Evolutionary conservation across 1,140 invertebrate genomes (phyloP).

Genomic region (Leptinotarsa undecemlineata): DNA sequence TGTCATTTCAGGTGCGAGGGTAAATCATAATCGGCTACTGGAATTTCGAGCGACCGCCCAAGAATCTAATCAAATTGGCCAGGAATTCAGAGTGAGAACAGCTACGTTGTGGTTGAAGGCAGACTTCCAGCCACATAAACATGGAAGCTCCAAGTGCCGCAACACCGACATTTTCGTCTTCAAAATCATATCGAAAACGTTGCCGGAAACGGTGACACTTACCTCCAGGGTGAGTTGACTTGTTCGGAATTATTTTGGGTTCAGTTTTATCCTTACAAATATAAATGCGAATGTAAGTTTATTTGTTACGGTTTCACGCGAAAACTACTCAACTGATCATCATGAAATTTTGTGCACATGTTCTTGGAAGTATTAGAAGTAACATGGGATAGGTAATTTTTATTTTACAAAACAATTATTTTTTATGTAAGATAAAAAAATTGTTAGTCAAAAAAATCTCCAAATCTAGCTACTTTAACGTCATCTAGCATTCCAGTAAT

Average conservation of each 20-base stretch:
- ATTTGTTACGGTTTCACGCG: too few relatives aligned
- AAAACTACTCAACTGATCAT: too few relatives aligned
- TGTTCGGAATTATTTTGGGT: neutral
- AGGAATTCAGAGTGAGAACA: conserved; percentile 69
- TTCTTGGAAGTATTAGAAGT: too few relatives aligned
- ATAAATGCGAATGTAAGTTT: too few relatives aligned
- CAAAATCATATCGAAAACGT: conserved; percentile 48
- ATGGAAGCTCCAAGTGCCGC: conserved; percentile 48
- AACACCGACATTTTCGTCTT: conserved; percentile 51
- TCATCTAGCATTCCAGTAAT: too few relatives aligned
- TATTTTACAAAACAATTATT: too few relatives aligned
- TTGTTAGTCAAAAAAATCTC: too few relatives aligned
- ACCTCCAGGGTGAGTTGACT: conserved; percentile 51
- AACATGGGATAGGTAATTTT: too few relatives aligned
- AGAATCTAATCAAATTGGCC: conserved; percentile 59
- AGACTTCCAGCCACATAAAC: conserved; percentile 57
- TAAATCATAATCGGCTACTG: conserved; percentile 82
- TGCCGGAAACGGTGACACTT: conserved; percentile 52
- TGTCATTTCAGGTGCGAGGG: conserved; percentile 68
- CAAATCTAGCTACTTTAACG: too few relatives aligned
- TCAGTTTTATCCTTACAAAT: too few relatives aligned
- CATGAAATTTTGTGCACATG: too few relatives aligned
- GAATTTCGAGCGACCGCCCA: conserved; percentile 76
- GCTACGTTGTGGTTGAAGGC: conserved; percentile 78
- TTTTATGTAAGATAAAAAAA: too few relatives aligned